phyloP scores from a whole-genome alignment of 2,888 invertebrate genomes.

The Beris chalybata region DNA sequence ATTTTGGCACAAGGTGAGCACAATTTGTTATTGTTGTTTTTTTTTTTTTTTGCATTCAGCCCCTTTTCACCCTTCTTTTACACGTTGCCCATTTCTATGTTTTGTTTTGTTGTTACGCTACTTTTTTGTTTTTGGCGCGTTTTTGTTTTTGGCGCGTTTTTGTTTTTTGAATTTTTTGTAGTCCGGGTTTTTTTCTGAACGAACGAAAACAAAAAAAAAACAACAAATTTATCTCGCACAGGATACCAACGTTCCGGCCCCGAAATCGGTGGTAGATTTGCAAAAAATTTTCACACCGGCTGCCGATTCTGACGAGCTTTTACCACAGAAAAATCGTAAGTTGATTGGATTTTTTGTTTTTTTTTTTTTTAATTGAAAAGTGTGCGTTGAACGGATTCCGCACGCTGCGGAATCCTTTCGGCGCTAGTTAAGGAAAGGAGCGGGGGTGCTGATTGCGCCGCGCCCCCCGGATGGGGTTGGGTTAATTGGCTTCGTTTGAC shows the following conservation, averaged over 20 bases:
- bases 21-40: conserved; percentile 1
- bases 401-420: too few species aligned
- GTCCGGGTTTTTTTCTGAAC: too few species aligned
- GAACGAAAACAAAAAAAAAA: too few species aligned
- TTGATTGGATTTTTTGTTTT: conserved; percentile 34
- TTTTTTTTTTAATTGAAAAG: too few species aligned
- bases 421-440: too few species aligned
- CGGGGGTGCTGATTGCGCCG: too few species aligned
- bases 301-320: conserved; percentile 75
- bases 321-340: conserved; percentile 70
- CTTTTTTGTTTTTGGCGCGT: too few species aligned
- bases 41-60: background rate
- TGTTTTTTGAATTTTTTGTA: too few species aligned
- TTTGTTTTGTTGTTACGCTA: background rate
- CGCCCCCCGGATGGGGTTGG: too few species aligned
- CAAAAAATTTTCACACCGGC: conserved; percentile 89
- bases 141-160: too few species aligned
- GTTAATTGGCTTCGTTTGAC: too few species aligned
- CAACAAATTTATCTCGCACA: background rate
- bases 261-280: conserved; percentile 69
- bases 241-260: conserved; percentile 50
- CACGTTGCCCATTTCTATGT: background rate
- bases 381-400: too few species aligned
- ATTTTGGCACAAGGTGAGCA: conserved; percentile 73
- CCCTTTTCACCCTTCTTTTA: background rate